Conservation (phyloP, 2,797 vertebrate genomes). For the Philypnodon macrostomus region DNA sequence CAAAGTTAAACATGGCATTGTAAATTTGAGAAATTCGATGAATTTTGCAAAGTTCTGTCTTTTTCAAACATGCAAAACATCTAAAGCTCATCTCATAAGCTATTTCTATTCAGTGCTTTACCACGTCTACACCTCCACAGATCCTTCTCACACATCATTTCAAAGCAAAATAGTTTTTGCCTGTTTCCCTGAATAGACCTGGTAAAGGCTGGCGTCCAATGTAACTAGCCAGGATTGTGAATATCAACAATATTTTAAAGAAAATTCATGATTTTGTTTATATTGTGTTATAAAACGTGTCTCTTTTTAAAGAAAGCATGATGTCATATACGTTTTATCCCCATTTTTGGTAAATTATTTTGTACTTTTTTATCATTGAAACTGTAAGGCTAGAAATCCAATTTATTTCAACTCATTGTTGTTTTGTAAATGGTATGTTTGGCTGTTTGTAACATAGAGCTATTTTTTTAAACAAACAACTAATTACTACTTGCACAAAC, state of each 20-base stretch:
- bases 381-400: constrained; percentile 74
- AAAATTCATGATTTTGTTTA: constrained; percentile 77
- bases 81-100: no score
- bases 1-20: no score
- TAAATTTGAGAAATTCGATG: no score
- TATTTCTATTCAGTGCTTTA: no score
- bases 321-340: constrained; percentile 72
- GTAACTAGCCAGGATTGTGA: constrained; percentile 69
- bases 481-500: no score
- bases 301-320: constrained; percentile 71
- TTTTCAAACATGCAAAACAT: no score
- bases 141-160: constrained; percentile 29
- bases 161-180: constrained; percentile 42
- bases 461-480: constrained; percentile 8
- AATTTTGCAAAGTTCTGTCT: no score
- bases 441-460: no score
- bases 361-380: constrained; percentile 64
- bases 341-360: constrained; percentile 76
- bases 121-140: constrained; percentile 10
- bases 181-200: constrained; percentile 42
- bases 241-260: constrained; percentile 76
- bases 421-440: constrained; percentile 32
- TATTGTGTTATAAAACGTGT: constrained; percentile 76
- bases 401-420: constrained; percentile 59
- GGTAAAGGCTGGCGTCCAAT: constrained; percentile 62